phyloP scores from a whole-genome alignment of 1,140 invertebrate genomes.

The Lanistes nyassanus region DNA sequence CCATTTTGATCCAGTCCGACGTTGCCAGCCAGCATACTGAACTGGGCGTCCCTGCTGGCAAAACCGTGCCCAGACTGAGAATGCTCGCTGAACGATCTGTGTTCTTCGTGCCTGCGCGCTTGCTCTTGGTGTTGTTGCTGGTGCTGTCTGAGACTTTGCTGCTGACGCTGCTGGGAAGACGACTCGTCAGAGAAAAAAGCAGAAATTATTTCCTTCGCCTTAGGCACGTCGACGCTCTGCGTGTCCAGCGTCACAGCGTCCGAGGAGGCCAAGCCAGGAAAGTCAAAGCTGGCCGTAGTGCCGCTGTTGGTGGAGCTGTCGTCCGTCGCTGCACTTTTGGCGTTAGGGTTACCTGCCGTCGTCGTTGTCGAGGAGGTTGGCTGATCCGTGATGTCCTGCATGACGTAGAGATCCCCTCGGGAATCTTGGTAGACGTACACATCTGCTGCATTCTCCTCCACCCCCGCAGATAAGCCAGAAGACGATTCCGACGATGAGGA shows the following conservation, averaged over 20 bases:
- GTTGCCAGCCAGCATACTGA: constrained; percentile 12
- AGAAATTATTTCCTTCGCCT: constrained; percentile 17
- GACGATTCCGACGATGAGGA: constrained; percentile 5
- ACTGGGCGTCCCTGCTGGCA: background rate
- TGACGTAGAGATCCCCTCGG: constrained; percentile 15
- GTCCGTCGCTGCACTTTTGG: background rate
- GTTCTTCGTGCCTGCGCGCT: too few species aligned
- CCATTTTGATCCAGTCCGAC: background rate
- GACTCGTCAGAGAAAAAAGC: constrained; percentile 7
- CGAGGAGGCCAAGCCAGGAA: background rate
- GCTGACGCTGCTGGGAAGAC: background rate
- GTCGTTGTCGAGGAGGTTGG: background rate
- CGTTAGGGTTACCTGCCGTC: background rate
- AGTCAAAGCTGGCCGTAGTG: background rate
- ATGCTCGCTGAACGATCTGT: background rate
- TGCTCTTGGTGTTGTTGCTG: too few species aligned
- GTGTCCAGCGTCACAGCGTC: constrained; percentile 12
- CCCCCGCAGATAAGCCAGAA: background rate
- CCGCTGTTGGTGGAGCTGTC: background rate
- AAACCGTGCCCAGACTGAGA: background rate
- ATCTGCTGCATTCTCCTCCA: background rate
- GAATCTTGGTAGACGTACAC: constrained; percentile 23
- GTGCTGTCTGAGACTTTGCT: background rate
- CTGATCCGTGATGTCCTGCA: constrained; percentile 23
- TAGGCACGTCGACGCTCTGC: constrained; percentile 2